Conservation (phyloP, 2,113 vertebrate genomes). For the Dendrocopos noguchii region DNA sequence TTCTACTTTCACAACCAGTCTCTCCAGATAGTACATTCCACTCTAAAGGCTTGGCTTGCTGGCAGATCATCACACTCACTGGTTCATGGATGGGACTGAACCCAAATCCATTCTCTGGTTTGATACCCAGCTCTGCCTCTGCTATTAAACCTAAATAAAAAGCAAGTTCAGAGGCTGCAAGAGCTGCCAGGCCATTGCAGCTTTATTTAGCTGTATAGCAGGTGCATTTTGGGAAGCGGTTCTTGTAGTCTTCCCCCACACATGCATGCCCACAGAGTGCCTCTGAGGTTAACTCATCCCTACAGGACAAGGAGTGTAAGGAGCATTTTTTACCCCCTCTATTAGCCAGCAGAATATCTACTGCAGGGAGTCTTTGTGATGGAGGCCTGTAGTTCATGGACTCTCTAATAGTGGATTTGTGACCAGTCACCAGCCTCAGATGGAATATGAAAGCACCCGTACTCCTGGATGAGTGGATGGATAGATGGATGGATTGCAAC, state of each 20-base stretch:
- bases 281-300: background rate
- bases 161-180: background rate
- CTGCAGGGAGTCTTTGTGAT: background rate
- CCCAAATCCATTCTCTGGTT: conserved; percentile 1
- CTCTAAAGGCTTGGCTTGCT: background rate
- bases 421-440: background rate
- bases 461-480: background rate
- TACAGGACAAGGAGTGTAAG: background rate
- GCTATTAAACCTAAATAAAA: background rate
- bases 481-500: background rate
- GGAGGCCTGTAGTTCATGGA: background rate
- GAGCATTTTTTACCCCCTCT: background rate
- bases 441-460: background rate
- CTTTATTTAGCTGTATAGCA: background rate
- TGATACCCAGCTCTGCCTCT: background rate
- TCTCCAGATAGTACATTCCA: background rate
- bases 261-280: background rate
- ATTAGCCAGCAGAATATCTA: background rate
- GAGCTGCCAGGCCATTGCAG: background rate
- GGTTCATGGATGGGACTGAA: background rate
- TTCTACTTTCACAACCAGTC: background rate
- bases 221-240: background rate
- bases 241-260: background rate
- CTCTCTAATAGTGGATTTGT: background rate
- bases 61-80: background rate